These are phyloP conservation scores for Tupaia tana DNA, from an alignment of 2,113 vertebrate species.

Conservation along the genomic window DNA sequence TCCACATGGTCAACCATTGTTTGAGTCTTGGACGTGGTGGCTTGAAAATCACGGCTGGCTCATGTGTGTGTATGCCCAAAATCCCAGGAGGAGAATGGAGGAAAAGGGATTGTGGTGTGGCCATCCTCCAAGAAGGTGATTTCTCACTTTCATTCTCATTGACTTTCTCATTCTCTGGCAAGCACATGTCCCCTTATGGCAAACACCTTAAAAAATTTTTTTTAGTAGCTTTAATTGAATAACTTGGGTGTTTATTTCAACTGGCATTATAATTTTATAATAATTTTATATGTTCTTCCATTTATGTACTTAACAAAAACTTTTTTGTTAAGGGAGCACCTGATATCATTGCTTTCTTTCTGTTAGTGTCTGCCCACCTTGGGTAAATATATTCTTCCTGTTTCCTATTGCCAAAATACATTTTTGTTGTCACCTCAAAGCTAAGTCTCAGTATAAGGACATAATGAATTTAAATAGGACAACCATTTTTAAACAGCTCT, in stretches of 20 bases:
- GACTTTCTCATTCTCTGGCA: too few species aligned
- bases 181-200: too few species aligned
- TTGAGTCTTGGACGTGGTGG: too few species aligned
- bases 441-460: not conserved
- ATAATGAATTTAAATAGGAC: not conserved
- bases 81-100: too few species aligned
- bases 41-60: too few species aligned
- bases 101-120: too few species aligned
- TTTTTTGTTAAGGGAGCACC: conserved; percentile 9
- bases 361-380: not conserved
- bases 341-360: conserved; percentile 44
- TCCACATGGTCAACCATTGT: too few species aligned
- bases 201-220: too few species aligned
- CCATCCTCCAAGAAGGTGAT: too few species aligned
- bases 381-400: conserved; percentile 5
- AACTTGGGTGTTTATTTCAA: not conserved
- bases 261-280: not conserved
- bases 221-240: not conserved
- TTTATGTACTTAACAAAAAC: not conserved
- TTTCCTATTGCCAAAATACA: not conserved
- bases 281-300: conserved; percentile 2
- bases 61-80: too few species aligned
- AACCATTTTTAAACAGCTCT: conserved; percentile 49
- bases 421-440: conserved; percentile 46
- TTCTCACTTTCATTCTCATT: too few species aligned